These are phyloP conservation scores for Microctonus aethiopoides DNA, from an alignment of 2,888 invertebrate genomes.

Conservation along the genomic window DNA sequence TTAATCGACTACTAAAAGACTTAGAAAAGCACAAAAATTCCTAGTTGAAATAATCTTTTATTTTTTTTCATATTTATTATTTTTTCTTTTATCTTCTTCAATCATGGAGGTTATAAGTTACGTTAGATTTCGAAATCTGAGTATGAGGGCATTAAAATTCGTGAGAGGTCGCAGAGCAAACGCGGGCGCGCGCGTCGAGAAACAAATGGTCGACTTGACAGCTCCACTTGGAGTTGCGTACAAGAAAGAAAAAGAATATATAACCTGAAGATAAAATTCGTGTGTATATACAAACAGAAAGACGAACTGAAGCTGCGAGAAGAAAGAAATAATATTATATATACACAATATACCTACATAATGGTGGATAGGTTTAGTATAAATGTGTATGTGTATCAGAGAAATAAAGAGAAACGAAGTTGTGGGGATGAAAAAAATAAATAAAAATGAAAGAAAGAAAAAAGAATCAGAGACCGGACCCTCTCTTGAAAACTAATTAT, in stretches of 20 bases:
- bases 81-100: neutral
- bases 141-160: conserved; percentile 26
- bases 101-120: neutral
- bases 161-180: conserved; percentile 10
- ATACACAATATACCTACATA: too few species aligned
- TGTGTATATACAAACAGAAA: neutral
- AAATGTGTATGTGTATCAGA: neutral
- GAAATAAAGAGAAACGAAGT: conserved; percentile 21
- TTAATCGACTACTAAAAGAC: too few species aligned
- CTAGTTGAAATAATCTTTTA: too few species aligned
- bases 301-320: conserved; percentile 19
- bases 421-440: conserved; percentile 8
- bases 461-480: conserved; percentile 36
- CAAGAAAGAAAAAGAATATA: conserved; percentile 20
- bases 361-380: too few species aligned
- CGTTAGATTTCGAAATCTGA: conserved; percentile 13
- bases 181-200: conserved; percentile 41
- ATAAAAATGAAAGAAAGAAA: conserved; percentile 31
- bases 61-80: too few species aligned
- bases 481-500: conserved; percentile 62
- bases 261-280: conserved; percentile 10
- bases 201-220: conserved; percentile 57
- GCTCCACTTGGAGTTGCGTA: conserved; percentile 38
- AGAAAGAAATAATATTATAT: too few species aligned
- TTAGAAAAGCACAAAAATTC: too few species aligned